phyloP scores from a whole-genome alignment of 2,797 vertebrate species.

The Rhinatrema bivittatum region DNA sequence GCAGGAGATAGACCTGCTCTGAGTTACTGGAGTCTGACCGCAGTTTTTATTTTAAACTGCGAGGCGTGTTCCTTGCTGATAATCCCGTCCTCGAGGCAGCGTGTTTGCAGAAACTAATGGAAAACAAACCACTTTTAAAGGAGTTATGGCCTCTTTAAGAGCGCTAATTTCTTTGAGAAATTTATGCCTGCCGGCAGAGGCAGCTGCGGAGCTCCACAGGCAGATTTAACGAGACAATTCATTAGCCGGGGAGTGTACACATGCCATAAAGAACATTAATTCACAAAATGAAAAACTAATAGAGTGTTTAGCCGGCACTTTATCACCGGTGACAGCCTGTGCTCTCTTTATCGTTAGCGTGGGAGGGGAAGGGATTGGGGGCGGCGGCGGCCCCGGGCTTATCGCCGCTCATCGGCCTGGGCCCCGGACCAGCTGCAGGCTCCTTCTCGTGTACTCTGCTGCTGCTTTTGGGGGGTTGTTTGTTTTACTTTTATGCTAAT shows the following conservation, averaged over 20 bases:
- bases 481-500: too few species aligned
- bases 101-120: conserved; percentile 16
- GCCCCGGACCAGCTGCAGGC: too few species aligned
- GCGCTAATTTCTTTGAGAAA: conserved; percentile 46
- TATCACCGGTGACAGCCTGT: conserved; percentile 43
- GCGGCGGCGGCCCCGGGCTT: conserved; percentile 21
- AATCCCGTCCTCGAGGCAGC: neutral
- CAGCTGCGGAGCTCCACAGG: conserved; percentile 31
- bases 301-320: conserved; percentile 54
- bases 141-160: conserved; percentile 29
- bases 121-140: conserved; percentile 29
- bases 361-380: conserved; percentile 51
- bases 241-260: conserved; percentile 51
- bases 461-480: too few species aligned
- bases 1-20: neutral
- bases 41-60: neutral
- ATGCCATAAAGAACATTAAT: conserved; percentile 48
- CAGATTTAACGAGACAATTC: conserved; percentile 60
- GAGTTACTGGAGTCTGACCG: neutral
- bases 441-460: too few species aligned
- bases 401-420: conserved; percentile 21
- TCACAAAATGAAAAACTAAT: conserved; percentile 63
- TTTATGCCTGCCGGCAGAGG: conserved; percentile 34
- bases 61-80: neutral
- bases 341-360: conserved; percentile 44